Percentiles rank a stretch among this genome's conserved stretches.
These are phyloP conservation scores for Enteromius paludinosus DNA, from an alignment of 2,797 vertebrate genomes.

Conservation along the genomic window DNA sequence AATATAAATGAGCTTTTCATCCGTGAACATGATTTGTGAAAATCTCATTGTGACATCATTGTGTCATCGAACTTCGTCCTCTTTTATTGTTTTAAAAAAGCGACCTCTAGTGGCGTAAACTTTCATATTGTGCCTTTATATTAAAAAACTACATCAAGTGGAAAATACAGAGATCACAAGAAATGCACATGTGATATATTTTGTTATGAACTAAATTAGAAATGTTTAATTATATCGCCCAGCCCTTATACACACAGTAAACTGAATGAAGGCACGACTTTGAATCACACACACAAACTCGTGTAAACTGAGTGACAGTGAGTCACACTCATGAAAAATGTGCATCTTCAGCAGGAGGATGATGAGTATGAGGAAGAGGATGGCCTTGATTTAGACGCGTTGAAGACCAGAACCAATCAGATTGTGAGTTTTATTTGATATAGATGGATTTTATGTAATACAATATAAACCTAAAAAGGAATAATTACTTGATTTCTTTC, in stretches of 20 bases:
- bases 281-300: constrained; percentile 66
- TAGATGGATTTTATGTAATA: neutral
- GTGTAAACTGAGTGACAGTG: constrained; percentile 72
- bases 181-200: neutral
- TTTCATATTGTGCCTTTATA: too few species aligned
- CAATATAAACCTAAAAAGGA: neutral
- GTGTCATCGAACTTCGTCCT: too few species aligned
- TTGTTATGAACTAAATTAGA: neutral
- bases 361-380: constrained; percentile 90
- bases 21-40: too few species aligned
- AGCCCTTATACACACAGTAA: neutral
- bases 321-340: constrained; percentile 53
- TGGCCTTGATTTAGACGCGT: constrained; percentile 87
- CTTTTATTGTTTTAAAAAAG: too few species aligned
- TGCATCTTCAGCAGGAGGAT: constrained; percentile 71
- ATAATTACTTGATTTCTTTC: neutral
- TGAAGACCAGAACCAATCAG: constrained; percentile 84
- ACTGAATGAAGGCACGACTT: constrained; percentile 77
- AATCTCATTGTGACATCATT: too few species aligned
- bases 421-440: constrained; percentile 75
- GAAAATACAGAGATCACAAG: neutral
- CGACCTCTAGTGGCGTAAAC: too few species aligned
- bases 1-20: too few species aligned
- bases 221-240: neutral
- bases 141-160: neutral